These are phyloP conservation scores for Leptinotarsa peninsularis DNA, from an alignment of 2,888 invertebrate species.

Conservation along the genomic window DNA sequence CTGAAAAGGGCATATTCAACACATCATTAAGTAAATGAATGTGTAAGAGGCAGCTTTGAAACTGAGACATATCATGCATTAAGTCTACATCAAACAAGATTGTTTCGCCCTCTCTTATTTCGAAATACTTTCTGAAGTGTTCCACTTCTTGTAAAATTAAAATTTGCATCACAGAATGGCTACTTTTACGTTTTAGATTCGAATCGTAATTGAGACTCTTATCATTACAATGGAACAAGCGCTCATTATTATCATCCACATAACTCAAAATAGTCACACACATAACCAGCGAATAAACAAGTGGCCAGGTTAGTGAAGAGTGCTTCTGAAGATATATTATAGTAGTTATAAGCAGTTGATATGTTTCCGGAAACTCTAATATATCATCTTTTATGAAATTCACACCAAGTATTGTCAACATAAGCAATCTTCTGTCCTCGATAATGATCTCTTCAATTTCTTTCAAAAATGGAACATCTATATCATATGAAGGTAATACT, in stretches of 20 bases:
- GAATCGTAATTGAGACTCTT: neutral
- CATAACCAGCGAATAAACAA: slow-evolving; percentile 72
- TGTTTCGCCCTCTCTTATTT: slow-evolving; percentile 70
- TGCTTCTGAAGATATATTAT: slow-evolving; percentile 71
- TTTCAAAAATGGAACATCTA: slow-evolving; percentile 59
- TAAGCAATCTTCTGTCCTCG: slow-evolving; percentile 57
- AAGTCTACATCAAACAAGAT: slow-evolving; percentile 69
- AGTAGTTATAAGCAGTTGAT: slow-evolving; percentile 72
- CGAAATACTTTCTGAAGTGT: slow-evolving; percentile 71
- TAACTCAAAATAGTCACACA: slow-evolving; percentile 64
- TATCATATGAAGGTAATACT: slow-evolving; percentile 40
- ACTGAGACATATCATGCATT: slow-evolving; percentile 75
- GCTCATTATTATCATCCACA: neutral
- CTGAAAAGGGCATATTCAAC: slow-evolving; percentile 71
- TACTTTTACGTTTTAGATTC: neutral
- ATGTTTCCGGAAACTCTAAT: slow-evolving; percentile 69
- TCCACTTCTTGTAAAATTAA: neutral
- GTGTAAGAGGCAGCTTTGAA: slow-evolving; percentile 74
- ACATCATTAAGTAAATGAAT: slow-evolving; percentile 75
- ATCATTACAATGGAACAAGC: neutral
- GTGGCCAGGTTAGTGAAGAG: slow-evolving; percentile 63
- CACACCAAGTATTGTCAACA: slow-evolving; percentile 36
- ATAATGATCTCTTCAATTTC: slow-evolving; percentile 58
- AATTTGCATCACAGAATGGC: neutral
- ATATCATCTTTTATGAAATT: slow-evolving; percentile 52